Conservation (phyloP, 35 echinoderm and acorn worm species). For the Ptychodera flava region DNA sequence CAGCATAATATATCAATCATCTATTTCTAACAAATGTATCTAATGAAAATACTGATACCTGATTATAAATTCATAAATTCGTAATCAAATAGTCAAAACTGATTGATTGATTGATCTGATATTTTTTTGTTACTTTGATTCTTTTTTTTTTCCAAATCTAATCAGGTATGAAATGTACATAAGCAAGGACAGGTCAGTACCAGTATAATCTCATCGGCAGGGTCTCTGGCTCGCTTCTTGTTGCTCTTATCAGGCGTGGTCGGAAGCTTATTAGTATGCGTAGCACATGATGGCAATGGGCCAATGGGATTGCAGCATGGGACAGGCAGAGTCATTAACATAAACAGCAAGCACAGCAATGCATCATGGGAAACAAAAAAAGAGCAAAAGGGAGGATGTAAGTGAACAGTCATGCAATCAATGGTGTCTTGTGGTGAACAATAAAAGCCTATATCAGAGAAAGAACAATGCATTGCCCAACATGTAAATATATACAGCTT, state of each 20-base stretch:
- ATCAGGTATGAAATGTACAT: neutral
- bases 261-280: constrained; percentile 99
- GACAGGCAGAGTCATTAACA: constrained; percentile 99
- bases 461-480: neutral
- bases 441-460: neutral
- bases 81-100: no score
- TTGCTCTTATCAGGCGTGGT: constrained; percentile 88
- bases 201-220: constrained; percentile 89
- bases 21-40: no score
- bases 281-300: constrained; percentile 99
- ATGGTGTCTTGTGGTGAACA: neutral
- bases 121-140: neutral
- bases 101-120: neutral
- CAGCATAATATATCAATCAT: no score
- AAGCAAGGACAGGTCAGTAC: constrained; percentile 62
- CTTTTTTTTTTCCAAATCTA: neutral
- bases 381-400: constrained; percentile 94
- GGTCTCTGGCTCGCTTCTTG: constrained; percentile 86
- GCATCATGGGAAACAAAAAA: constrained; percentile 99
- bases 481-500: neutral
- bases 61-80: no score
- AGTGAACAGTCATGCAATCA: constrained; percentile 81
- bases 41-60: no score
- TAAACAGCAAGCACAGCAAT: constrained; percentile 99
- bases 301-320: constrained; percentile 99